Evolutionary conservation across 2,113 vertebrate genomes (phyloP).

Genomic region (Pica pica): DNA sequence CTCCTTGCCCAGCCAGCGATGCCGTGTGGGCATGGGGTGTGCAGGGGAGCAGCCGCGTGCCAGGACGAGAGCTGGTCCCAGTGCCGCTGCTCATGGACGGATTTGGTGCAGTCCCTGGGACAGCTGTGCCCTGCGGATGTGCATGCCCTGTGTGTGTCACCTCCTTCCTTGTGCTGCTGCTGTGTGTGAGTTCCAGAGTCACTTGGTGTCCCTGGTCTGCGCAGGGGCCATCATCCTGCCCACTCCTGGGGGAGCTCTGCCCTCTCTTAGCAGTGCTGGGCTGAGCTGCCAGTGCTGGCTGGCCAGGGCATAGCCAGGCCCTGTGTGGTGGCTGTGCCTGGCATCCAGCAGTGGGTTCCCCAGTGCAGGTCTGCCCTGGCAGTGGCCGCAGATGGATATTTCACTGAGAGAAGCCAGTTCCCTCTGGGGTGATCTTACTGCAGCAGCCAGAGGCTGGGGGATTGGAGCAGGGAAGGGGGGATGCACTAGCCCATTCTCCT

Average conservation of each 20-base stretch:
- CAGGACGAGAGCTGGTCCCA: fast-evolving
- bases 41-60: background rate
- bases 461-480: background rate
- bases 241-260: fast-evolving
- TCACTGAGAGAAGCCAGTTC: background rate
- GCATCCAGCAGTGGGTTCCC: background rate
- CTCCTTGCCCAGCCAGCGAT: fast-evolving
- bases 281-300: background rate
- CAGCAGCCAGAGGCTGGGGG: background rate
- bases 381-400: background rate
- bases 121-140: background rate
- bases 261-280: background rate
- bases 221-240: background rate
- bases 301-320: background rate
- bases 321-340: fast-evolving
- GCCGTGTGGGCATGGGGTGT: fast-evolving
- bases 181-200: background rate
- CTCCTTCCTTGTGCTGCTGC: background rate
- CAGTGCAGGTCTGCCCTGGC: background rate
- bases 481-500: background rate
- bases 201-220: fast-evolving
- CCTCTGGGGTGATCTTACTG: background rate
- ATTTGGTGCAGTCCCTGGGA: background rate
- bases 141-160: fast-evolving
- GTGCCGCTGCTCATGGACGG: fast-evolving